Evolutionary conservation across 2,797 vertebrate species (phyloP), one percentile per base, ranked within the genome.

Genomic region (Mormyrus proboscirostris): DNA sequence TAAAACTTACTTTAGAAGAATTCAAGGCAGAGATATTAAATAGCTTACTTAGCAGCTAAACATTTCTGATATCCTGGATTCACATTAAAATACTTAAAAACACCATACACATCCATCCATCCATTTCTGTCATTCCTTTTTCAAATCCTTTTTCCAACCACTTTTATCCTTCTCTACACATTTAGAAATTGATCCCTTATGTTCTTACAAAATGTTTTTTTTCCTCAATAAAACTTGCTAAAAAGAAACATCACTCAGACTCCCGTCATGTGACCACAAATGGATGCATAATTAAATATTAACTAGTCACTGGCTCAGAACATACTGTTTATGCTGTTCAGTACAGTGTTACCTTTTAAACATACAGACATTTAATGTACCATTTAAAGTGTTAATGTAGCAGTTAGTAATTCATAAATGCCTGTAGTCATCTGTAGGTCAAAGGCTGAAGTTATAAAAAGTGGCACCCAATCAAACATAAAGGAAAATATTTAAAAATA

Each of bases 271-370:
- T 50, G 62, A 88, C 44, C 87, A 25, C 44, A 16, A 88, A 47
- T 29, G 65, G 41, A 50, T 88, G 3, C 53, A 33, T 49, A n/a
- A 88, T 62, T 88, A 88, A 88, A 88, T n/a, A 33, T 62, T 88
- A 88, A 88, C 86, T 38, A 88, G 57, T 41, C 41, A 73, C 47
- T 88, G 59, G 59, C 3, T 9, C 62, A 73, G 57, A 69, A 88
- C 57, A 57, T 38, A 62, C 7, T 38, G 29, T 87, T 55, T 49
- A 44, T 49, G 29, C 19, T 47, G 33, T 69, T 49, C 59, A 49
- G 29, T 53, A 53, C 59, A 65, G 59, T 88, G 41, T 65, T 47
- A 65, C 38, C 59, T 57, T 88, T 62, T 16, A 50, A 84, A 84
- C 4, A 51, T 84, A 51, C 82, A 49, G 47, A 25, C 22, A 51